These are phyloP conservation scores for Anhinga anhinga DNA, from an alignment of 2,113 vertebrate species.

Conservation along the genomic window DNA sequence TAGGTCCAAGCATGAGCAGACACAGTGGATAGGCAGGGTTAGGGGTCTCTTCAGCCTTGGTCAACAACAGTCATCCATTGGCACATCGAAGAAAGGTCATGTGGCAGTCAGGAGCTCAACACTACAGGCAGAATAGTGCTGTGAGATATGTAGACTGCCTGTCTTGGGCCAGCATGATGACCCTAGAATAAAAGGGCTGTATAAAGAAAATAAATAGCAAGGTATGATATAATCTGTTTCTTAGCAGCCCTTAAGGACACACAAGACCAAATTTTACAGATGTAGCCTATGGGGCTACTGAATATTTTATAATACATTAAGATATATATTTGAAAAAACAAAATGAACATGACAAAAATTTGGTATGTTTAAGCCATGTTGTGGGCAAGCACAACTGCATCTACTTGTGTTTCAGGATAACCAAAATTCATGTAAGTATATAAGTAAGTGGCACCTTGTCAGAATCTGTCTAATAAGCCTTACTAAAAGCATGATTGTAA, in stretches of 20 bases:
- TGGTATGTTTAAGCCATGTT: accelerated
- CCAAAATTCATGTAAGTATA: not conserved
- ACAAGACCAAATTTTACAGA: not conserved
- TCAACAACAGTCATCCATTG: too few species aligned
- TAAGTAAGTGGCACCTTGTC: not conserved
- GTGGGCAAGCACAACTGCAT: not conserved
- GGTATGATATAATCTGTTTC: not conserved
- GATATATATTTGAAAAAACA: not conserved
- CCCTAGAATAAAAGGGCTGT: not conserved
- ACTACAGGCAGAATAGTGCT: not conserved
- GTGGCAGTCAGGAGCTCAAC: not conserved
- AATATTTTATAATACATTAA: not conserved
- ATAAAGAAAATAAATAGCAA: not conserved
- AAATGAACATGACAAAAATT: accelerated
- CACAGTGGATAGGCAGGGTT: too few species aligned
- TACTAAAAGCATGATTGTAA: not conserved
- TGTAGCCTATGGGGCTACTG: not conserved
- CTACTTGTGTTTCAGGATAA: not conserved
- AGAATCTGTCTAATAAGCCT: not conserved
- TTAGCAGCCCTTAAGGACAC: not conserved
- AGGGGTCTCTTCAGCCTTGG: not conserved
- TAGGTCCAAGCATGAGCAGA: not conserved
- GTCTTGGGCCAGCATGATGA: accelerated
- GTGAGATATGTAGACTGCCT: accelerated
- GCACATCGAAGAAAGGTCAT: not conserved